Evolutionary conservation across 2,113 vertebrate species (phyloP).

Genomic region (Dipodomys merriami): DNA sequence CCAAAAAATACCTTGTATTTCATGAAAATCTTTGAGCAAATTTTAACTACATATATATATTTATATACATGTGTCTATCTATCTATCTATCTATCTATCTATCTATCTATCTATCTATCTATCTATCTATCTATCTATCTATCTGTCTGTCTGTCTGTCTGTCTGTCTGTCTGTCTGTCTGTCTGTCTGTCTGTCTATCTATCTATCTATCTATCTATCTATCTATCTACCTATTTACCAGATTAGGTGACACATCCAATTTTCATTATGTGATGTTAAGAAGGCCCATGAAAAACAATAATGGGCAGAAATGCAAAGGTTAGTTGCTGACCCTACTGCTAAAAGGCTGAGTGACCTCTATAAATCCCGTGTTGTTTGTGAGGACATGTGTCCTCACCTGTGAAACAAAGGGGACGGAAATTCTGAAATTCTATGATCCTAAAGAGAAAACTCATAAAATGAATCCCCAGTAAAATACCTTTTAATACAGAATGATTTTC

Average conservation of each 20-base stretch:
- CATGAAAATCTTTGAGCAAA: conserved; percentile 27
- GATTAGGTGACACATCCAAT: not conserved
- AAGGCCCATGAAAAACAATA: not conserved
- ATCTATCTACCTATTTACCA: too few relatives aligned
- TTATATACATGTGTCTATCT: too few relatives aligned
- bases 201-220: too few relatives aligned
- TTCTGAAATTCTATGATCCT: not conserved
- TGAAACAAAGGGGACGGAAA: not conserved
- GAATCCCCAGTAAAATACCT: not conserved
- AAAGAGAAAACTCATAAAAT: not conserved
- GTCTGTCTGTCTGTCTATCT: too few relatives aligned
- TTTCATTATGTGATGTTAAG: not conserved
- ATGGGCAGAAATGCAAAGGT: not conserved
- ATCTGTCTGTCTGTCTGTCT: too few relatives aligned
- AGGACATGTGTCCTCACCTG: not conserved
- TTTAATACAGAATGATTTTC: not conserved
- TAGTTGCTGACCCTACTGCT: not conserved
- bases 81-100: too few relatives aligned
- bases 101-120: too few relatives aligned
- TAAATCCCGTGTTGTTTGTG: not conserved
- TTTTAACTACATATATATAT: not conserved
- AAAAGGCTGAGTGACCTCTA: not conserved
- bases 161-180: too few relatives aligned
- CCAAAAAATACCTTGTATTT: not conserved
- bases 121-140: too few relatives aligned